phyloP scores from a whole-genome alignment of 2,797 vertebrate species.

The Lagocephalus sceleratus region DNA sequence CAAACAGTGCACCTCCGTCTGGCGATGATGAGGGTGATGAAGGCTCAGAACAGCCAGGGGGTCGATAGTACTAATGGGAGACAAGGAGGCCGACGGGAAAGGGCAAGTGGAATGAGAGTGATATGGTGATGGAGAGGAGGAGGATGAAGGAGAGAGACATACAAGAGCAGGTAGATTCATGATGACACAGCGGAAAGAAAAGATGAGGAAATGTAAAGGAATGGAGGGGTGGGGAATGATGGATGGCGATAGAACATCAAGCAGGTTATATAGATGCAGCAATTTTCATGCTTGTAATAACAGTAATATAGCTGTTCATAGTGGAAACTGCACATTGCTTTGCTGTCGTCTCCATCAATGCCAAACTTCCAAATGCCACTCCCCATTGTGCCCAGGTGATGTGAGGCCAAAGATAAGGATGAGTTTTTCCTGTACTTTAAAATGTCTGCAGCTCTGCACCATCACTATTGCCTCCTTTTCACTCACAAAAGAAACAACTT shows the following conservation, averaged over 20 bases:
- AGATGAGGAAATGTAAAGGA: slow-evolving; percentile 20
- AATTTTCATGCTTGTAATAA: slow-evolving; percentile 11
- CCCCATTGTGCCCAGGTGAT: too few species aligned
- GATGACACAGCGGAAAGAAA: slow-evolving; percentile 14
- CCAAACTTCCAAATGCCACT: slow-evolving; percentile 6
- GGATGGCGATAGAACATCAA: slow-evolving; percentile 14
- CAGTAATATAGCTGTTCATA: slow-evolving; percentile 13
- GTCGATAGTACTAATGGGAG: slow-evolving; percentile 31
- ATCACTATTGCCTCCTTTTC: slow-evolving; percentile 31
- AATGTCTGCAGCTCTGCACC: slow-evolving; percentile 52
- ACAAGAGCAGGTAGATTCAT: slow-evolving; percentile 35
- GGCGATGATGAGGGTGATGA: slow-evolving; percentile 43
- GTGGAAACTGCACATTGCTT: slow-evolving; percentile 23
- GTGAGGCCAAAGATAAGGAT: too few species aligned
- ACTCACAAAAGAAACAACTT: slow-evolving; percentile 15
- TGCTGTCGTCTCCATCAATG: slow-evolving; percentile 33
- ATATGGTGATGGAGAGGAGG: slow-evolving; percentile 35
- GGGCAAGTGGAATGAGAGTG: slow-evolving; percentile 31
- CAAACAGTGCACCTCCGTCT: slow-evolving; percentile 50
- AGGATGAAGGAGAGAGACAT: slow-evolving; percentile 29
- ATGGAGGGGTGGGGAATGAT: slow-evolving; percentile 11
- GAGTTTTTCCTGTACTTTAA: slow-evolving; percentile 12
- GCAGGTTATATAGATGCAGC: slow-evolving; percentile 1
- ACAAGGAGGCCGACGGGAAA: slow-evolving; percentile 31
- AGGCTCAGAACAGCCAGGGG: slow-evolving; percentile 46